phyloP scores from a whole-genome alignment of 2,888 invertebrate genomes.

The Empis stercorea region DNA sequence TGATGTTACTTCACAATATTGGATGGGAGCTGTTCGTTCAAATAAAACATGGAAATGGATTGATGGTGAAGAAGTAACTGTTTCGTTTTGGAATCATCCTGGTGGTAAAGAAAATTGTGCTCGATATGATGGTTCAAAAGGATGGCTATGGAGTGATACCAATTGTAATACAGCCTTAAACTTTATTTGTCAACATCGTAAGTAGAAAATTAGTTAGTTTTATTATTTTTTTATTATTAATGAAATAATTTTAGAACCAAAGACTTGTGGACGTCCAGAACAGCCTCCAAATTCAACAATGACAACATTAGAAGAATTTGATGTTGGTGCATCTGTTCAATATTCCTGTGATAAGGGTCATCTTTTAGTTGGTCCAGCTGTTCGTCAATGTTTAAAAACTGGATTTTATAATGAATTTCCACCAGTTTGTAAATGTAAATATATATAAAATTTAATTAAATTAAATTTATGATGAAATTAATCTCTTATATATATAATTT shows the following conservation, averaged over 20 bases:
- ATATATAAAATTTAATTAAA: not conserved
- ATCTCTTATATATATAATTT: slow-evolving; percentile 4
- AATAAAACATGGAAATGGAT: slow-evolving; percentile 81
- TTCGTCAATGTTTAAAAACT: slow-evolving; percentile 73
- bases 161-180: slow-evolving; percentile 73
- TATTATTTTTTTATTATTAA: too few species aligned
- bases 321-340: slow-evolving; percentile 71
- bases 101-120: slow-evolving; percentile 76
- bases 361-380: slow-evolving; percentile 71
- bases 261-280: slow-evolving; percentile 82
- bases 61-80: slow-evolving; percentile 73
- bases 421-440: slow-evolving; percentile 83
- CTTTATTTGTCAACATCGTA: slow-evolving; percentile 88
- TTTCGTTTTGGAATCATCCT: slow-evolving; percentile 85
- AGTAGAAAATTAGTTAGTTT: too few species aligned
- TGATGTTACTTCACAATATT: slow-evolving; percentile 83
- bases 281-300: slow-evolving; percentile 89
- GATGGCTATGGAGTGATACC: slow-evolving; percentile 91
- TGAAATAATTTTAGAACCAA: slow-evolving; percentile 52
- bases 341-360: slow-evolving; percentile 79
- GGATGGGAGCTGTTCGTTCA: slow-evolving; percentile 86
- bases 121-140: slow-evolving; percentile 81
- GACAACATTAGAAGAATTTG: slow-evolving; percentile 55
- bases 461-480: not conserved
- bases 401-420: slow-evolving; percentile 91